Evolutionary conservation across 1,140 invertebrate species (phyloP).

Genomic region (Drosophila paulistorum): DNA sequence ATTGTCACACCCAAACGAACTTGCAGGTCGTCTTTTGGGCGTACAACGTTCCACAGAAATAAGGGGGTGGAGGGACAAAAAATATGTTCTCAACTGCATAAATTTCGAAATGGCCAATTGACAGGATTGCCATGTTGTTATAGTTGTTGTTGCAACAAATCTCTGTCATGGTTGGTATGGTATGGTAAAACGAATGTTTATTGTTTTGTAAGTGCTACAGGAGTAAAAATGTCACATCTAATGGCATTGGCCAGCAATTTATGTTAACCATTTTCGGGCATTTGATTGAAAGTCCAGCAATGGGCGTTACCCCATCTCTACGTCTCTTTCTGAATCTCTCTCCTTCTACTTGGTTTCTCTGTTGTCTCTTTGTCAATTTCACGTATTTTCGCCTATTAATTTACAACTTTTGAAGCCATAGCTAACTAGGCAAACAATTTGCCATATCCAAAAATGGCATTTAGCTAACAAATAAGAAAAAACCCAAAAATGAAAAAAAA

Average conservation of each 20-base stretch:
- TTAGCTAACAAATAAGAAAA: slow-evolving; percentile 29
- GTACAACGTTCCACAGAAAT: background rate
- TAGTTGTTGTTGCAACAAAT: slow-evolving; percentile 22
- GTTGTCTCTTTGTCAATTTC: slow-evolving; percentile 35
- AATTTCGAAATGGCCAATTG: slow-evolving; percentile 65
- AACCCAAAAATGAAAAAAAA: no score
- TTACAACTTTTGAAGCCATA: slow-evolving; percentile 72
- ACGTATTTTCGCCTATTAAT: slow-evolving; percentile 77
- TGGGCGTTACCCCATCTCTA: slow-evolving; percentile 59
- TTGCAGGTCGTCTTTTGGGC: slow-evolving; percentile 24
- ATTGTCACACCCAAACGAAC: slow-evolving; percentile 68
- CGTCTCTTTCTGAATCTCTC: background rate
- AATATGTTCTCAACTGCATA: slow-evolving; percentile 62
- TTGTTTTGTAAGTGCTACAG: slow-evolving; percentile 76
- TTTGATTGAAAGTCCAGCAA: slow-evolving; percentile 73
- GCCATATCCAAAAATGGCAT: slow-evolving; percentile 64
- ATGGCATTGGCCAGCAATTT: slow-evolving; percentile 70
- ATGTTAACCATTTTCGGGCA: slow-evolving; percentile 71
- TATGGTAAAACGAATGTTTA: slow-evolving; percentile 78
- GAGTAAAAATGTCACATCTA: slow-evolving; percentile 54
- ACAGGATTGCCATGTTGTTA: slow-evolving; percentile 39
- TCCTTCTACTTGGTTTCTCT: slow-evolving; percentile 3
- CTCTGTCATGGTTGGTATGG: slow-evolving; percentile 42
- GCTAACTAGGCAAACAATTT: slow-evolving; percentile 60
- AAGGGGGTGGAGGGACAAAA: background rate